Evolutionary conservation across 2,888 invertebrate genomes (phyloP), one percentile per base, ranked within the genome.

Genomic region (Tipula helvola): DNA sequence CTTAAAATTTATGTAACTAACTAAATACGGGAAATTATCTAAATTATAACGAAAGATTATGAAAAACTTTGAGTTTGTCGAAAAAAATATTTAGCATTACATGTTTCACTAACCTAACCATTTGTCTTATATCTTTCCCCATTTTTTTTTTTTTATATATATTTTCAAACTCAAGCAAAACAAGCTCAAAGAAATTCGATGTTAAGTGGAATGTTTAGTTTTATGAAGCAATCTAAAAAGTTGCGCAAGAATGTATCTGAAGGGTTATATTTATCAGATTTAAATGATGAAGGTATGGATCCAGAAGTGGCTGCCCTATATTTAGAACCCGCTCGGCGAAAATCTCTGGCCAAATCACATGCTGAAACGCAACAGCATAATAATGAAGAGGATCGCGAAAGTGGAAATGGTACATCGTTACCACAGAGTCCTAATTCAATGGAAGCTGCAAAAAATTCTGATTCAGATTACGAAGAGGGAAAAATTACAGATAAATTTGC

Each of bases 381-480:
- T 16, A 88, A 96, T 88, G 98, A 98, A 89, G 97, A 97, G 91
- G 99, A 99, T 93, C 96, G 96, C 88, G 98, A 99, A 92, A 98
- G 98, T 88, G 99, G 99, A 88, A 98, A 98, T 91, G 99, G 99
- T 83, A 97, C 97, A 57, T 98, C 98, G 86, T 92, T 99, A 89
- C 97, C 98, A 8, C 98, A 98, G 90, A 98, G 98, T 86, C 97
- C 97, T 18, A 96, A 96, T 89, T 97, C 97, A 88, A 95, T 96
- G 87, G 97, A 97, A 89, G 96, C 96, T 36, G 93, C 93, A 13
- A 95, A 95, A 89, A 94, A 94, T n/a, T 91, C 96, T 28, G 96
- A 96, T 91, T 96, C 96, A 7, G 97, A 97, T 90, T 96, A 96
- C 90, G 97, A 97, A 88, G 96, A 97, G 89, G 93, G 93, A 83